These are phyloP conservation scores for Phycodurus eques DNA, from an alignment of 2,113 vertebrate species.

Conservation along the genomic window DNA sequence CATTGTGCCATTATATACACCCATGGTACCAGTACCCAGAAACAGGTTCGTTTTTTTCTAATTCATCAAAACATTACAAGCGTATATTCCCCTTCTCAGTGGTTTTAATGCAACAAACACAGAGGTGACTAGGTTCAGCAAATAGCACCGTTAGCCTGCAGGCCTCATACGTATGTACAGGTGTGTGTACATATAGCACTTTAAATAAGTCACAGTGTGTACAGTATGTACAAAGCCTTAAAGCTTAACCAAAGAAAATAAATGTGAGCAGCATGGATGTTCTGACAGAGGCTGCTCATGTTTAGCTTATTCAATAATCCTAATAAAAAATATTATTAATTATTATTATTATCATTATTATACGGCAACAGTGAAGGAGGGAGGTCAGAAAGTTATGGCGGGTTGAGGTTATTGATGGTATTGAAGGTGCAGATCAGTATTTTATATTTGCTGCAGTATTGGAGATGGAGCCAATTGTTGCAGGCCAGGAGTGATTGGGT, in stretches of 20 bases:
- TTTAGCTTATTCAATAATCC: not conserved
- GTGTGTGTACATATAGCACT: not conserved
- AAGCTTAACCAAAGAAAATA: not conserved
- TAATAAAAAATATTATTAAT: too few relatives aligned
- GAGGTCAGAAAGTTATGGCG: too few relatives aligned
- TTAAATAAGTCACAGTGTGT: not conserved
- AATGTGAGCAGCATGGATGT: not conserved
- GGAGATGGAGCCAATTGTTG: too few relatives aligned
- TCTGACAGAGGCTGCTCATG: slow-evolving; percentile 6
- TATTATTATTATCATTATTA: too few relatives aligned
- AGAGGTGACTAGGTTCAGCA: not conserved
- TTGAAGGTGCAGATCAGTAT: too few relatives aligned
- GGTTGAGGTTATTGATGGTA: too few relatives aligned
- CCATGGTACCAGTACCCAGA: not conserved
- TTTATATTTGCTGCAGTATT: too few relatives aligned
- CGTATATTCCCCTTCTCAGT: not conserved
- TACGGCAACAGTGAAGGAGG: too few relatives aligned
- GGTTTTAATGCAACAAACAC: not conserved
- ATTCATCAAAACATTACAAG: not conserved
- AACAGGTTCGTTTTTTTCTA: not conserved
- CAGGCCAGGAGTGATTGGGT: too few relatives aligned
- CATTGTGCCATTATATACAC: not conserved
- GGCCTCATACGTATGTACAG: not conserved
- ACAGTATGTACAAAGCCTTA: not conserved
- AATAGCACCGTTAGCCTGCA: not conserved